phyloP scores from a whole-genome alignment of 2,888 invertebrate species.

The Drosophila nr. perissopoda region DNA sequence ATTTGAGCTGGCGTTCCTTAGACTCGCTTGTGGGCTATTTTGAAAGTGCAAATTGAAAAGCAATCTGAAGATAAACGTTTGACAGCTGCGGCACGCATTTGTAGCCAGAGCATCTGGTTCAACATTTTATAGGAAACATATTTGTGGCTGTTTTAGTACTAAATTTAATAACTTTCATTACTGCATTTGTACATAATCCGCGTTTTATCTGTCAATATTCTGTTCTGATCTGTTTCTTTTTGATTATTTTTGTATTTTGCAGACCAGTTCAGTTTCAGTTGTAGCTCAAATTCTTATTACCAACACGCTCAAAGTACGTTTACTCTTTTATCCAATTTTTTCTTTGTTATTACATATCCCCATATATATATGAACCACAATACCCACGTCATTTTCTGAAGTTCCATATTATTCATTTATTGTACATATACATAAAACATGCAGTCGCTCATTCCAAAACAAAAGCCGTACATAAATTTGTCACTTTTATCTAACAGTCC shows the following conservation, averaged over 20 bases:
- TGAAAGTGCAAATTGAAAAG: conserved; percentile 14
- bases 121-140: not conserved
- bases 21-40: conserved; percentile 33
- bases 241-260: conserved; percentile 58
- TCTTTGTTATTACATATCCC: conserved; percentile 11
- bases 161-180: conserved; percentile 22
- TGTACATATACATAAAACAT: conserved; percentile 28
- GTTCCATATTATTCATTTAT: conserved; percentile 43
- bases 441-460: conserved; percentile 9
- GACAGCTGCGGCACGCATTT: conserved; percentile 15
- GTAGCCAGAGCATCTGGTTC: conserved; percentile 8
- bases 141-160: not conserved
- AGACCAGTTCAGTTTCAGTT: conserved; percentile 73
- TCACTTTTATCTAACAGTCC: conserved; percentile 57
- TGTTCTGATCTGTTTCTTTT: conserved; percentile 36
- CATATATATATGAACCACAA: conserved; percentile 35
- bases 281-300: conserved; percentile 76
- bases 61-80: conserved; percentile 14
- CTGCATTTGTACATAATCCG: conserved; percentile 29
- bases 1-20: conserved; percentile 29
- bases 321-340: conserved; percentile 35
- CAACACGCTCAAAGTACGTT: conserved; percentile 77
- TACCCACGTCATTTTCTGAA: conserved; percentile 30
- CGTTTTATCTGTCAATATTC: conserved; percentile 26
- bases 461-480: conserved; percentile 44